These are phyloP conservation scores for Protobothrops mucrosquamatus DNA, from an alignment of 2,113 vertebrate species.

Conservation along the genomic window DNA sequence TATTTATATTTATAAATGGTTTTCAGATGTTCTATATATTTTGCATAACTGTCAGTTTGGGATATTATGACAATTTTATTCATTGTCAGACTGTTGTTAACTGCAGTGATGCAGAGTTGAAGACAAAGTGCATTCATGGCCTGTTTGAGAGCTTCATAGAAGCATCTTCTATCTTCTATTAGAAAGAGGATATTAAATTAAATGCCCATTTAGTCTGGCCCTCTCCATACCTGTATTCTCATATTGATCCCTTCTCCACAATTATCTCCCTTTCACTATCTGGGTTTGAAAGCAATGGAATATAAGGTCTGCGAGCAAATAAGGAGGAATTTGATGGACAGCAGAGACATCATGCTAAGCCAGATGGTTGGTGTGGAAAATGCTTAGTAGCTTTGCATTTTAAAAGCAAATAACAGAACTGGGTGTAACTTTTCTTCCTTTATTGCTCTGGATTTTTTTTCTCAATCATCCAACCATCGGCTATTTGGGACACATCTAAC, in stretches of 20 bases:
- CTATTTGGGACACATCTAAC: not conserved
- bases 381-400: not conserved
- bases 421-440: not conserved
- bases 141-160: not conserved
- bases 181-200: not conserved
- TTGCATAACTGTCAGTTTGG: not conserved
- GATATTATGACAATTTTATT: not conserved
- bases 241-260: not conserved
- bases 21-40: not conserved
- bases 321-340: no score
- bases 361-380: not conserved
- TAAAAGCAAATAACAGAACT: not conserved
- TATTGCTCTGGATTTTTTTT: not conserved
- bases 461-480: not conserved
- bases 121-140: not conserved
- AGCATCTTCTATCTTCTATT: not conserved
- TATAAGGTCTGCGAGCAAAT: not conserved
- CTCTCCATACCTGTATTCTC: not conserved
- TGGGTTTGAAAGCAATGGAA: not conserved
- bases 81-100: not conserved
- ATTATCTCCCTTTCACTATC: not conserved
- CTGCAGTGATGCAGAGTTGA: not conserved
- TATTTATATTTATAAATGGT: not conserved
- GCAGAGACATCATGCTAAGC: no score
- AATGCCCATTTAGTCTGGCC: no score